Evolutionary conservation across 2,113 vertebrate genomes (phyloP).

Genomic region (Calyptommatus sinebrachiatus): DNA sequence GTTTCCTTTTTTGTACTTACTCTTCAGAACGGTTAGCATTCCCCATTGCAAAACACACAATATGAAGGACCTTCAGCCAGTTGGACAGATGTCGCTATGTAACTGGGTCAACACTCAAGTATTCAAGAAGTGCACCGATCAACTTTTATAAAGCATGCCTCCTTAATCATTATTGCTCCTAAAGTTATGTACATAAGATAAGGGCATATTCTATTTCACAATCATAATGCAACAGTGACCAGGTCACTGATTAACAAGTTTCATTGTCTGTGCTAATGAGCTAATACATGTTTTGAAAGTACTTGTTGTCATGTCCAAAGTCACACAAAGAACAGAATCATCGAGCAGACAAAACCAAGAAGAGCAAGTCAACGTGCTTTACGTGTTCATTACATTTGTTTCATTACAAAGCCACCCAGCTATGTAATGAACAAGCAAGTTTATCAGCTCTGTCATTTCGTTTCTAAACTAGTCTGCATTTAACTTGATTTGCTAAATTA

Average conservation of each 20-base stretch:
- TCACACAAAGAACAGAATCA: accelerated
- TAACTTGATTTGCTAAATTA: neutral
- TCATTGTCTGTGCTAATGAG: accelerated
- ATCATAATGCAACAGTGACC: conserved; percentile 18
- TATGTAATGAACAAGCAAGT: neutral
- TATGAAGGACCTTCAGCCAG: neutral
- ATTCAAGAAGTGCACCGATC: neutral
- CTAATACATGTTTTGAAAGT: accelerated
- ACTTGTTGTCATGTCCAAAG: accelerated
- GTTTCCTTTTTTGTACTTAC: conserved; percentile 68
- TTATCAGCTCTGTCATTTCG: neutral
- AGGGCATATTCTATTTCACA: conserved; percentile 10
- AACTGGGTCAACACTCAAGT: conserved; percentile 27
- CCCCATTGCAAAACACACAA: conserved; percentile 68
- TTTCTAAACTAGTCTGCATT: neutral
- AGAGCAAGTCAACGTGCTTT: neutral
- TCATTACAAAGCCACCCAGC: neutral
- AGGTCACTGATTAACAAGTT: conserved; percentile 49
- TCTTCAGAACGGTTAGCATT: conserved; percentile 73
- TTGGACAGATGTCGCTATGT: neutral
- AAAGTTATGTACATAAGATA: neutral
- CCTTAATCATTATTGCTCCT: conserved; percentile 4
- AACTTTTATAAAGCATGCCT: neutral
- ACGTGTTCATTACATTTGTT: no score
- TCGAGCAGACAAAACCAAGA: neutral